Conservation (phyloP, 2,888 invertebrate genomes). For the Notodonta dromedarius region DNA sequence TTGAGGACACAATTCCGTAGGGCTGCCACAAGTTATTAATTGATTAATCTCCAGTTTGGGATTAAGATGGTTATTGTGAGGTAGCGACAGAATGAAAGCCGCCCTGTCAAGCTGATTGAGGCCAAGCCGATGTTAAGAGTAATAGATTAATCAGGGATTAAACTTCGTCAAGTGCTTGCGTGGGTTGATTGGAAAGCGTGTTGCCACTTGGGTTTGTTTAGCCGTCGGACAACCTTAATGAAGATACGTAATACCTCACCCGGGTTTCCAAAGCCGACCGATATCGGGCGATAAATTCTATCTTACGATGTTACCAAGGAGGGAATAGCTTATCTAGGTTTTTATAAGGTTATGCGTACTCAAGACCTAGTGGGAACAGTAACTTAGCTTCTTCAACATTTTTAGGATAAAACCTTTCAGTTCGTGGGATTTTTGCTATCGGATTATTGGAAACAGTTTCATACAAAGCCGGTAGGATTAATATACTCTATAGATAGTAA, state of each 20-base stretch:
- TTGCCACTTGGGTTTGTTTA: slow-evolving; percentile 1
- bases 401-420: no score
- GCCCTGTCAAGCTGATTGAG: slow-evolving; percentile 11
- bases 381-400: not conserved
- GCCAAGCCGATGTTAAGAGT: slow-evolving; percentile 11
- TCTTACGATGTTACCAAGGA: not conserved
- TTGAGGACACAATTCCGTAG: no score
- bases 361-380: not conserved
- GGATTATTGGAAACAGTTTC: no score
- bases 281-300: not conserved
- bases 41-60: not conserved
- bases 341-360: not conserved
- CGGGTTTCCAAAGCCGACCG: not conserved
- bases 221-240: slow-evolving; percentile 6
- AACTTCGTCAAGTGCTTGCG: slow-evolving; percentile 21
- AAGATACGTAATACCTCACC: not conserved
- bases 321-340: not conserved
- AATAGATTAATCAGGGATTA: slow-evolving; percentile 25
- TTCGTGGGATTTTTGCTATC: no score
- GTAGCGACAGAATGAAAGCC: slow-evolving; percentile 11
- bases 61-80: slow-evolving; percentile 8
- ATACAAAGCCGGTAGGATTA: no score
- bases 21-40: not conserved
- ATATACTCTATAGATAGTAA: no score
- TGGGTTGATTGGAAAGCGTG: not conserved